Evolutionary conservation across 2,797 vertebrate genomes (phyloP).

Genomic region (Malurus splendens): DNA sequence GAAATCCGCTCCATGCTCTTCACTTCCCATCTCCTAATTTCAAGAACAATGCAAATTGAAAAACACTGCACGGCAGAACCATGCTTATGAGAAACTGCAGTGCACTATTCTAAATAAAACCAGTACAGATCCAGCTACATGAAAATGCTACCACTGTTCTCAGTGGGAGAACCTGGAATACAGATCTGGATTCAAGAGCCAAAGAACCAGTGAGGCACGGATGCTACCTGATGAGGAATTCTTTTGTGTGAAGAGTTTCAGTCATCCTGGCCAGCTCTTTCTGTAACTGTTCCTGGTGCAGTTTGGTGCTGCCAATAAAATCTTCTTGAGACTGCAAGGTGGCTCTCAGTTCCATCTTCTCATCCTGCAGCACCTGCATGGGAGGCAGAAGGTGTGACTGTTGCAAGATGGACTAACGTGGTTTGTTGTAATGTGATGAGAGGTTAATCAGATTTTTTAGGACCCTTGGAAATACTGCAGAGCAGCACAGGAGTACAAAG

Average conservation of each 20-base stretch:
- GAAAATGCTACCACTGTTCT: neutral
- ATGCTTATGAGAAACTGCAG: neutral
- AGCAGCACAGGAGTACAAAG: neutral
- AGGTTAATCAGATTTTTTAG: neutral
- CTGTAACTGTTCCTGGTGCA: conserved; percentile 74
- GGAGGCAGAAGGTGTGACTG: neutral
- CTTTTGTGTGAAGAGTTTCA: conserved; percentile 72
- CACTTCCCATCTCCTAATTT: neutral
- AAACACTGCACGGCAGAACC: neutral
- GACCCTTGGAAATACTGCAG: neutral
- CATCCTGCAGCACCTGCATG: conserved; percentile 73
- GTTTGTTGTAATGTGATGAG: neutral
- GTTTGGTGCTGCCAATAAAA: conserved; percentile 68
- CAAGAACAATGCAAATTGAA: neutral
- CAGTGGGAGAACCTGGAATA: neutral
- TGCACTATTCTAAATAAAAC: neutral
- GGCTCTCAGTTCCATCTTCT: conserved; percentile 76
- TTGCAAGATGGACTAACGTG: neutral
- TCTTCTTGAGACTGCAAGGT: conserved; percentile 77
- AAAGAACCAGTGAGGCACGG: neutral
- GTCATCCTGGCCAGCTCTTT: conserved; percentile 71
- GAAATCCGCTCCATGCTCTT: neutral
- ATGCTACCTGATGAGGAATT: conserved; percentile 76
- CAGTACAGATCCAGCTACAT: neutral
- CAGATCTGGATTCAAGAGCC: neutral